phyloP scores from a whole-genome alignment of 2,113 vertebrate genomes.

The Tretioscincus oriximinensis region DNA sequence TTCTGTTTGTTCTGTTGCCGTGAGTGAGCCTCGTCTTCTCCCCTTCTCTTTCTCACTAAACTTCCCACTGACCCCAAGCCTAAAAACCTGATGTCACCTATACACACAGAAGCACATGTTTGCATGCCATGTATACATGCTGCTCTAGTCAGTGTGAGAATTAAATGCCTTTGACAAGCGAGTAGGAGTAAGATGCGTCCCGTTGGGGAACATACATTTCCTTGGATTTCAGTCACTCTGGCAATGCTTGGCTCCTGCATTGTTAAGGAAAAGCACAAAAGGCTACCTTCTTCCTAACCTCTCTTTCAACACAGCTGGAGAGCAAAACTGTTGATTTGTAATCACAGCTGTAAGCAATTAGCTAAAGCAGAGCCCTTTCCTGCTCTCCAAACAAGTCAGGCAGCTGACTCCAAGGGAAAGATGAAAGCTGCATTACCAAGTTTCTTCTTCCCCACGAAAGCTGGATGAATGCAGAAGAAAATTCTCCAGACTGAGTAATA shows the following conservation, averaged over 20 bases:
- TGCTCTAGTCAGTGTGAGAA: slow-evolving; percentile 41
- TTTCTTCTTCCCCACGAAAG: background rate
- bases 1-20: too few species aligned
- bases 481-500: background rate
- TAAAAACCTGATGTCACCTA: too few species aligned
- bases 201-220: slow-evolving; percentile 1
- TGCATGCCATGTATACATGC: too few species aligned
- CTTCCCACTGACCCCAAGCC: too few species aligned
- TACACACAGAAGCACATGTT: too few species aligned
- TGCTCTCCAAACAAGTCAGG: slow-evolving; percentile 20
- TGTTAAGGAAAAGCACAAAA: background rate
- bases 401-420: background rate
- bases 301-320: background rate
- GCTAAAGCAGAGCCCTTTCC: slow-evolving; percentile 20
- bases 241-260: background rate
- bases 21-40: too few species aligned
- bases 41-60: too few species aligned
- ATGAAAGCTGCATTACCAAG: accelerated
- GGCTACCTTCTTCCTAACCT: background rate
- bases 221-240: background rate
- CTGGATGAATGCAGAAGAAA: background rate
- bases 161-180: slow-evolving; percentile 25
- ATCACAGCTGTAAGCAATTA: slow-evolving; percentile 64
- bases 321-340: slow-evolving; percentile 37
- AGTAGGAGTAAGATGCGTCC: background rate